Base-by-base conservation (phyloP, 2,797 vertebrate species). In the Varecia variegata region DNA sequence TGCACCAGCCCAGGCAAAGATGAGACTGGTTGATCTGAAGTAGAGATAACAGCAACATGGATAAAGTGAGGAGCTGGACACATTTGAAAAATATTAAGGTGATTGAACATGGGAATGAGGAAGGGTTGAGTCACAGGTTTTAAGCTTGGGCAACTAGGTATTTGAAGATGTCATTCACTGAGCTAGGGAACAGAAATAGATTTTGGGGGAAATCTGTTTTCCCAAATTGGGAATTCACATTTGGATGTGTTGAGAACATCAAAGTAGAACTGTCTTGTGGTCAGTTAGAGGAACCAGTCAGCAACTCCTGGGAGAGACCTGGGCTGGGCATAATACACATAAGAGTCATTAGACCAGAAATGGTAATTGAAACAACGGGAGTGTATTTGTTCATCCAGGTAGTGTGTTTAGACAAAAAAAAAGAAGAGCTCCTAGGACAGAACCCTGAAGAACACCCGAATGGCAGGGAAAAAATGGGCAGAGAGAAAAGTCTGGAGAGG, bases 141-240 rank as follows among this genome's bases (percentile, higher is more conserved):
- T 92, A 65, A 74, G 73, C 56, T 70, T 77, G 47, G 87, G 54
- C 54, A 15, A 30, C 27, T 95, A 90, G 82, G 38, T 90, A 35
- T 94, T 88, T 80, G 56, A 50, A 93, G 77, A 73, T 85, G 56
- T 84, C 35, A 79, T 87, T 90, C 15, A 62, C n/a, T 88, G 67
- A 94, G 20, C 27, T 73, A 90, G 25, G 45, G 43, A 94, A 77
- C 35, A 95, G 67, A 90, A 67, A 35, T 45, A 83, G 52, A 20
- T 84, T 86, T 89, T 52, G 4, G 4, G 58, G 74, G 70, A 45
- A 90, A 88, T 43, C 43, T 43, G 43, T 43, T 43, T 43, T 43
- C 43, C 43, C 7, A 43, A 43, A 43, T 43, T 43, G 43, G 91
- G 25, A 91, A 54, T 91, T 94, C 12, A 71, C 77, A 90, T 95